Base-by-base conservation (phyloP, 2,797 vertebrate genomes). In the Gadopsis marmoratus region DNA sequence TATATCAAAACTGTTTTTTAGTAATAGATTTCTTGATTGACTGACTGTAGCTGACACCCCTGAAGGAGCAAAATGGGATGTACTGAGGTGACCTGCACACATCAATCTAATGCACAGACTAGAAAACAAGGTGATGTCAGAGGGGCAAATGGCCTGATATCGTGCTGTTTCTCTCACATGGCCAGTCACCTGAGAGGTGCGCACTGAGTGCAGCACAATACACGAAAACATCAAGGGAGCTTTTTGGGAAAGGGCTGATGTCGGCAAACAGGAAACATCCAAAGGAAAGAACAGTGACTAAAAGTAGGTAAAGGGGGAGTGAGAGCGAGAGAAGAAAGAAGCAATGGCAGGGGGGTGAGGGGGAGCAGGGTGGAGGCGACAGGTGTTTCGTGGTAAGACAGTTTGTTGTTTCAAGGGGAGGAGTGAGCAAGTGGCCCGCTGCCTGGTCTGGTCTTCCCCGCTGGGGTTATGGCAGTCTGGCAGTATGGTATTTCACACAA, bases 331-430 rank as follows among this genome's bases (percentile, higher is more conserved):
- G 55, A 76, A 71, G n/a, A 84, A 77, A 76, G 67, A 48, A 47
- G 23, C 10, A 65, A 66, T 51, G 50, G 31, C 14, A n/a, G 39
- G 16, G 4, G 39, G 8, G 26, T 54, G 21, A 21, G 45, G 50
- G 37, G 9, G 37, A 9, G 37, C 37, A 37, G 37, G 37, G 37
- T 45, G 66, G 55, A 47, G 73, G 23, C 16, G 70, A 82, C 91
- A 92, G 90, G 92, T 93, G 92, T 86, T 90, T 91, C 75, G 73
- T 78, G 80, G 86, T 84, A 83, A 82, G 61, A 72, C 33, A 79
- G 88, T 92, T 94, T 94, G 89, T 93, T 94, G 88, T 92, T 86
- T 82, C 75, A 91, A 88, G 64, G 83, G 91, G 91, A 88, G 91
- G 91, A 88, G 90, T 84, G 88, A 82, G 76, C 50, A 50, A 84